Conservation (phyloP, 2,113 vertebrate species). For the Campylomormyrus numenius region DNA sequence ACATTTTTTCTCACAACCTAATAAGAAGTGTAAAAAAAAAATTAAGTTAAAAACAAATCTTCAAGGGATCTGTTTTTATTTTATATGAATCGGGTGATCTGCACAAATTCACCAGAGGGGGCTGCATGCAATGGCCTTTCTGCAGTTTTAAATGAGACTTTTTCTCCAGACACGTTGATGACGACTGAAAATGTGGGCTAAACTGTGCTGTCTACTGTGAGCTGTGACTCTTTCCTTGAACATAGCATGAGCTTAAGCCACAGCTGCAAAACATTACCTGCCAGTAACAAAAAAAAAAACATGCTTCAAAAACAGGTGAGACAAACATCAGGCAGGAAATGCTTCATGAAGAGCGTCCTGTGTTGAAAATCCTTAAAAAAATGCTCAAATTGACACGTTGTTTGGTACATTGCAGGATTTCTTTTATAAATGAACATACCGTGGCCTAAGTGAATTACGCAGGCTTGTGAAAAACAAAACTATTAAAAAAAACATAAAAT, state of each 20-base stretch:
- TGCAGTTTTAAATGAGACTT: not conserved
- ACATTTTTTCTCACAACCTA: not conserved
- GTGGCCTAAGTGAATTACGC: not conserved
- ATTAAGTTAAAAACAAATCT: not conserved
- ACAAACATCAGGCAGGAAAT: slow-evolving; percentile 27
- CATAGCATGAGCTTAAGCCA: not conserved
- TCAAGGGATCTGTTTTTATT: not conserved
- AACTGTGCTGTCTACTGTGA: not conserved
- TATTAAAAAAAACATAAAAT: not conserved
- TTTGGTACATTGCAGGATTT: not conserved
- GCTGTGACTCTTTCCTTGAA: not conserved
- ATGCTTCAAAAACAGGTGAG: slow-evolving; percentile 37
- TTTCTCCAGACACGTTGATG: slow-evolving; percentile 26
- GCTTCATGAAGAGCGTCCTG: not conserved
- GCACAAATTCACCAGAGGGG: not conserved
- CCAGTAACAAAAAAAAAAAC: slow-evolving; percentile 20
- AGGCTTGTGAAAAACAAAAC: not conserved
- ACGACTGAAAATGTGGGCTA: slow-evolving; percentile 50
- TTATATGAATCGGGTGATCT: not conserved
- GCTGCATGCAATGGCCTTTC: not conserved
- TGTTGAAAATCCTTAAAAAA: not conserved
- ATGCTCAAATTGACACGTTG: not conserved
- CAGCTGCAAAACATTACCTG: slow-evolving; percentile 5
- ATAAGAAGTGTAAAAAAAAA: not conserved
- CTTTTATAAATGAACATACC: not conserved